Evolutionary conservation across 2,113 vertebrate species (phyloP).

Genomic region (Cheilinus undulatus): DNA sequence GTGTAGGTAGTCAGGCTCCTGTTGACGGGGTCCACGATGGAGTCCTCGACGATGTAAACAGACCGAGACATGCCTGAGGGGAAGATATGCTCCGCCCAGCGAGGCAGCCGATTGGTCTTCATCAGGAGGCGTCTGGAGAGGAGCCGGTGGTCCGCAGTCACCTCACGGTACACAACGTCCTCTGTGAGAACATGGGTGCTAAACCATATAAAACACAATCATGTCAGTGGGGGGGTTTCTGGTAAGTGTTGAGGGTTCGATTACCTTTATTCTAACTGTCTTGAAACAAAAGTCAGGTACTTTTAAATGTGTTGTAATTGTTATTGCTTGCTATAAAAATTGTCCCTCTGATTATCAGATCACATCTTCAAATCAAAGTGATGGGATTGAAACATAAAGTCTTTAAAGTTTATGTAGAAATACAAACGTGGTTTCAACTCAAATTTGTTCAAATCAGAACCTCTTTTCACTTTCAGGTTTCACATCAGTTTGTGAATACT

Average conservation of each 20-base stretch:
- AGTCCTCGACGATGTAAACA: constrained; percentile 86
- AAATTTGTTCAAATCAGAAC: too few relatives aligned
- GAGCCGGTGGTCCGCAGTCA: constrained; percentile 81
- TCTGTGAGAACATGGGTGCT: constrained; percentile 87
- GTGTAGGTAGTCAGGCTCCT: constrained; percentile 82
- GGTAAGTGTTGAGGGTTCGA: too few relatives aligned
- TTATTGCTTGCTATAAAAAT: too few relatives aligned
- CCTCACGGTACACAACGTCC: constrained; percentile 84
- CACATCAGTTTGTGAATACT: neutral
- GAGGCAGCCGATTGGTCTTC: constrained; percentile 88
- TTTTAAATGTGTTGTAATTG: neutral
- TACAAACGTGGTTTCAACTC: too few relatives aligned
- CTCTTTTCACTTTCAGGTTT: neutral
- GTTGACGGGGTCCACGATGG: constrained; percentile 80
- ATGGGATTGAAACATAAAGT: too few relatives aligned
- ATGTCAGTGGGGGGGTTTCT: too few relatives aligned
- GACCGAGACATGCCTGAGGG: constrained; percentile 80
- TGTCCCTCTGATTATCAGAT: too few relatives aligned
- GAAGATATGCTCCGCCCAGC: constrained; percentile 84
- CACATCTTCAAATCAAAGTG: too few relatives aligned
- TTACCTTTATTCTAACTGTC: too few relatives aligned
- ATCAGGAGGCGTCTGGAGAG: constrained; percentile 83
- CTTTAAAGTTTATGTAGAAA: too few relatives aligned
- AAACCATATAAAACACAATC: constrained; percentile 11
- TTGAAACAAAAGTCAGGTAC: too few relatives aligned